Evolutionary conservation across 1,140 invertebrate species (phyloP), one percentile per base, ranked within the genome.

Genomic region (Eumaeus atala): DNA sequence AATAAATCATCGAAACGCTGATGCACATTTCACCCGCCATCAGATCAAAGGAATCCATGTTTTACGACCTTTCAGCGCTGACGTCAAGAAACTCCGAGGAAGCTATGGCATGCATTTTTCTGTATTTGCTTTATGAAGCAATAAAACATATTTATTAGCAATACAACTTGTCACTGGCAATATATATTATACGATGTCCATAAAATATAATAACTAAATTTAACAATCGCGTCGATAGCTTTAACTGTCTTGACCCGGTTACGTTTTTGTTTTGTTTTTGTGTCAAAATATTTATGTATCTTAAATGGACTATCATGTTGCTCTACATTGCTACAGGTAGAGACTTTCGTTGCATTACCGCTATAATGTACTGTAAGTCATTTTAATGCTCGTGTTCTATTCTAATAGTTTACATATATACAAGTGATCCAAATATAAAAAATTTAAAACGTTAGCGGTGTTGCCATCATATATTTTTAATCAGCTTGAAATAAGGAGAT

Each of bases 111-210:
- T 38, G 9, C 37, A 38, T 38, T 38, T 38, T 38, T 38, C 3
- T 38, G 37, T 12, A 9, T 38, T 38, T 38, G 37, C 37, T 38
- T 38, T 38, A 38, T 38, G 37, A 38, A 38, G 37, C 37, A 38
- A 38, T 38, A 38, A 38, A 38, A 38, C 9, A 38, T 38, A 38
- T 38, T 38, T 38, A 38, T 38, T 38, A 38, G 37, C 37, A 38
- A 38, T 38, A 38, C 37, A 38, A 38, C 37, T 38, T 38, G 37
- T 38, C 37, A 38, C 37, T 38, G 37, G 37, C 37, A 38, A 38
- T 4, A 38, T 38, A 38, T 38, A 38, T 38, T 38, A 38, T 38
- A 38, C 8, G 37, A 38, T 38, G 37, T 38, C 37, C 37, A 38
- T 38, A 38, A 38, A 38, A 38, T 4, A 38, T 38, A 38, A 38